A percentile compares a stretch with the other conserved stretches of the same genome.
These are phyloP conservation scores for Procambarus clarkii DNA, from an alignment of 1,140 invertebrate species.

Conservation along the genomic window DNA sequence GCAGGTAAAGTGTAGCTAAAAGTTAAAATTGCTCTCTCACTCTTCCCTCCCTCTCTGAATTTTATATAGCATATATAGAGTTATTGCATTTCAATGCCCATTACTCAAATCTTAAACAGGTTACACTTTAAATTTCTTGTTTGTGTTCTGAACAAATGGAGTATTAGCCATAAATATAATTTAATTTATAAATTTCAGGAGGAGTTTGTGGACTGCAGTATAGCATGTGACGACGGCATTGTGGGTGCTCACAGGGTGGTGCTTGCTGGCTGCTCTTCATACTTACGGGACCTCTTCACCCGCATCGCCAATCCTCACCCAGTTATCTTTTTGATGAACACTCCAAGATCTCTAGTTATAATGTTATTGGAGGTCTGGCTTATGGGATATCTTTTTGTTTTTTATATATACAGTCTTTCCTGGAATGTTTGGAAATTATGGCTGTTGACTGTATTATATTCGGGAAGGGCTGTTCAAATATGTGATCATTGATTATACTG, in stretches of 20 bases:
- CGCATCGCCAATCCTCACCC: slow-evolving; percentile 23
- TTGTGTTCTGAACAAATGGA: too few relatives aligned
- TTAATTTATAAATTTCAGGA: slow-evolving; percentile 12
- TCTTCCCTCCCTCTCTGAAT: too few relatives aligned
- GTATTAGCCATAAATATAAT: too few relatives aligned
- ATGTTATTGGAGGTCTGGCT: slow-evolving; percentile 31
- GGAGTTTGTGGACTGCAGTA: slow-evolving; percentile 44
- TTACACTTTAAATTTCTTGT: too few relatives aligned
- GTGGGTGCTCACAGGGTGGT: slow-evolving; percentile 44
- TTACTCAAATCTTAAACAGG: too few relatives aligned
- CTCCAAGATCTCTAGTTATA: slow-evolving; percentile 15
- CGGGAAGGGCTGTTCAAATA: too few relatives aligned
- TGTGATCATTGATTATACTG: too few relatives aligned
- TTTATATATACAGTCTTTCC: background rate
- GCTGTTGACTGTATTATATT: too few relatives aligned
- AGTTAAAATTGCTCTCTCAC: too few relatives aligned
- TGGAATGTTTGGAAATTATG: too few relatives aligned
- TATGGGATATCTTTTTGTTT: background rate
- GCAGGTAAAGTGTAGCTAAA: background rate
- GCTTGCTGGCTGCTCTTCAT: slow-evolving; percentile 29
- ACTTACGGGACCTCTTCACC: slow-evolving; percentile 7
- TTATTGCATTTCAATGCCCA: too few relatives aligned
- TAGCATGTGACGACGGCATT: slow-evolving; percentile 42
- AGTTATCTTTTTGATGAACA: slow-evolving; percentile 22
- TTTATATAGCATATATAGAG: too few relatives aligned